Evolutionary conservation across 2,888 invertebrate species (phyloP).

Genomic region (Drosophila algonquin): DNA sequence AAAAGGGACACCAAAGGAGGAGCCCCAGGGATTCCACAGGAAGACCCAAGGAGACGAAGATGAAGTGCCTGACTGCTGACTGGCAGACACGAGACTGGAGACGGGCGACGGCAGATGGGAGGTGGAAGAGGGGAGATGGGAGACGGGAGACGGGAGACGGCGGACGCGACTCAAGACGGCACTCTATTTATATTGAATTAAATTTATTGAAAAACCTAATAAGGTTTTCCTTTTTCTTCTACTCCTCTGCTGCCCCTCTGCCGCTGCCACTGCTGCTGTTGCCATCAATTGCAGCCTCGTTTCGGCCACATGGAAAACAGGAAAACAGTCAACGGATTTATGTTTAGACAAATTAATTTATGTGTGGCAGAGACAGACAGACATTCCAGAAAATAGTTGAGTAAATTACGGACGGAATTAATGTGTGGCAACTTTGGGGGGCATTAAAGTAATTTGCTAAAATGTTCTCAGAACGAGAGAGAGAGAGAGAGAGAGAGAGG

Average conservation of each 20-base stretch:
- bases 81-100: slow-evolving; percentile 31
- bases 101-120: background rate
- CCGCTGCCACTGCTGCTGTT: background rate
- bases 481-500: background rate
- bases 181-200: slow-evolving; percentile 73
- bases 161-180: slow-evolving; percentile 13
- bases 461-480: slow-evolving; percentile 26
- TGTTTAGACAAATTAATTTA: slow-evolving; percentile 72
- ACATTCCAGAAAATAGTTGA: slow-evolving; percentile 50
- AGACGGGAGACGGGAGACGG: too few species aligned
- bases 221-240: slow-evolving; percentile 47
- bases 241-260: background rate
- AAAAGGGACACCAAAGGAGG: slow-evolving; percentile 13
- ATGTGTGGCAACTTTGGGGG: slow-evolving; percentile 51
- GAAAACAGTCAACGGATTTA: slow-evolving; percentile 63
- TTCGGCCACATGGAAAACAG: slow-evolving; percentile 24
- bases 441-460: slow-evolving; percentile 69
- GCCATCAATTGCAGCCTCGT: slow-evolving; percentile 51
- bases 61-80: slow-evolving; percentile 62
- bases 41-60: slow-evolving; percentile 59
- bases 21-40: slow-evolving; percentile 50
- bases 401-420: slow-evolving; percentile 67
- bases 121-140: too few species aligned
- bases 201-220: slow-evolving; percentile 77
- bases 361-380: slow-evolving; percentile 19